These are phyloP conservation scores for Macrophya alboannulata DNA, from an alignment of 2,888 invertebrate species.

Conservation along the genomic window DNA sequence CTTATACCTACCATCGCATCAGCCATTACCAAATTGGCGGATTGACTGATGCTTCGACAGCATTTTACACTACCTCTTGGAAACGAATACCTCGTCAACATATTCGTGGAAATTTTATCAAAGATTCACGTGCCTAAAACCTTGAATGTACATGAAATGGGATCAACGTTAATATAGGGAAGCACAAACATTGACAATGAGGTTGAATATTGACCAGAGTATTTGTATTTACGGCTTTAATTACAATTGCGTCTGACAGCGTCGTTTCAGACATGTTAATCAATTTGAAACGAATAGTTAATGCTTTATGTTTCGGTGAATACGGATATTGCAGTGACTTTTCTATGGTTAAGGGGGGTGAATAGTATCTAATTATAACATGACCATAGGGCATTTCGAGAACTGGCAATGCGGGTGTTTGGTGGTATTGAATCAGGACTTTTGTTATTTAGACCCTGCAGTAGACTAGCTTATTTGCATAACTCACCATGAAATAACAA, in stretches of 20 bases:
- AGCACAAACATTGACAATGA: background rate
- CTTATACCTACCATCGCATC: background rate
- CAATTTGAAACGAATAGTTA: background rate
- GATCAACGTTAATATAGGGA: background rate
- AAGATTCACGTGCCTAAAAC: background rate
- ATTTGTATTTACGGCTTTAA: constrained; percentile 9
- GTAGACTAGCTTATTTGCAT: background rate
- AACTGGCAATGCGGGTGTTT: background rate
- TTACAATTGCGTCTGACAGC: background rate
- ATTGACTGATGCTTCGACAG: background rate
- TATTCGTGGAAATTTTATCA: background rate
- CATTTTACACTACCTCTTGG: background rate
- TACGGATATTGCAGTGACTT: background rate
- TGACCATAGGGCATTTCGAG: background rate
- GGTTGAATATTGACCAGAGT: background rate
- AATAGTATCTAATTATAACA: background rate
- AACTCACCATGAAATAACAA: constrained; percentile 17
- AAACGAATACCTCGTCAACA: background rate
- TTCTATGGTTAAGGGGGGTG: background rate
- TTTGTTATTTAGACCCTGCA: background rate
- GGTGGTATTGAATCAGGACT: background rate
- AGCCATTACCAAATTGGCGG: constrained; percentile 39
- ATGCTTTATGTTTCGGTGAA: background rate
- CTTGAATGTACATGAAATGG: background rate
- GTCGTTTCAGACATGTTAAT: background rate